Evolutionary conservation across 2,113 vertebrate species (phyloP).

Genomic region (Clupea harengus): DNA sequence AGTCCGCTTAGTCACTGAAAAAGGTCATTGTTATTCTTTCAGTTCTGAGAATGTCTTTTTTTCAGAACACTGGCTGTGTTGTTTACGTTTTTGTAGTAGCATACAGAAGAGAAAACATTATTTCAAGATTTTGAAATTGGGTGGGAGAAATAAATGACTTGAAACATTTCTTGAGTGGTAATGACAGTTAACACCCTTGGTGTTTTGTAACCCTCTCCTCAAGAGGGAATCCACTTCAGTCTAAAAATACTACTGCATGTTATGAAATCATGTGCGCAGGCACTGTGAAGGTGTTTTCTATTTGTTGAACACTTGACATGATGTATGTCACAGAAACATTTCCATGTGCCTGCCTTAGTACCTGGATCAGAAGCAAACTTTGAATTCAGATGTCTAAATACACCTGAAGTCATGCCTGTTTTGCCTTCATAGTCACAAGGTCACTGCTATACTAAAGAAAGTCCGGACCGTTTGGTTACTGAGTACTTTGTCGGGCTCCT

Average conservation of each 20-base stretch:
- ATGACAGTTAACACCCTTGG: neutral
- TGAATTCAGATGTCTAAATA: neutral
- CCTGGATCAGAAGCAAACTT: neutral
- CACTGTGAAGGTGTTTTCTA: constrained; percentile 18
- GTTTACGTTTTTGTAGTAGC: neutral
- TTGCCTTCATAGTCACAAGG: neutral
- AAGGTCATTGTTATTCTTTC: neutral
- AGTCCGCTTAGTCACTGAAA: neutral
- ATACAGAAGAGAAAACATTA: neutral
- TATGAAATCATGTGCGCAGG: constrained; percentile 19
- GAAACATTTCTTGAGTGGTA: neutral
- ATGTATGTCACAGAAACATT: neutral
- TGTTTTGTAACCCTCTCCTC: constrained; percentile 23
- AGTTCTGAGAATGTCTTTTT: neutral
- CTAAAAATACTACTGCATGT: constrained; percentile 30
- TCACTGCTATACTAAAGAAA: neutral
- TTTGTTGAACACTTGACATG: neutral
- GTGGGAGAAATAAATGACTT: neutral
- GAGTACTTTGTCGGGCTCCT: neutral
- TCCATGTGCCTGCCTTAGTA: neutral
- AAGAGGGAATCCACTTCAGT: neutral
- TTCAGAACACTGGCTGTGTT: neutral
- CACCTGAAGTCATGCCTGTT: neutral
- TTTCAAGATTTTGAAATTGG: neutral
- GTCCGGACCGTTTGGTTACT: neutral